Conservation (phyloP, 1,140 invertebrate species). For the Leguminivora glycinivorella region DNA sequence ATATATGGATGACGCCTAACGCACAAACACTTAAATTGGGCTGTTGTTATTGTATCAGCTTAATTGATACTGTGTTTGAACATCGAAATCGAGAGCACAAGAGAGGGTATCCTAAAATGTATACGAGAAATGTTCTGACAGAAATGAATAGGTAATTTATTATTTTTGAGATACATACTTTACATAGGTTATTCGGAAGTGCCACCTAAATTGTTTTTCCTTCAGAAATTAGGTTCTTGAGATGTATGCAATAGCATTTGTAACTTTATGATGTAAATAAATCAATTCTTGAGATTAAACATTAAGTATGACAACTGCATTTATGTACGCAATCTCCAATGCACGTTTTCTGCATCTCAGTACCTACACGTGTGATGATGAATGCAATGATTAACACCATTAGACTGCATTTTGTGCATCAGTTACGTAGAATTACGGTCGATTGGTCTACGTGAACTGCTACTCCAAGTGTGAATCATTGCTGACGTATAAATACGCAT, state of each 20-base stretch:
- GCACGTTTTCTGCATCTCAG: neutral
- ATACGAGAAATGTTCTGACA: neutral
- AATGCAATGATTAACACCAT: neutral
- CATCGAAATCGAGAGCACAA: neutral
- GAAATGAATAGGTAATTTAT: no score
- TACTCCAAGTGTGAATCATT: slow-evolving; percentile 11
- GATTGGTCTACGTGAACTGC: neutral
- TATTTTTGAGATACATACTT: no score
- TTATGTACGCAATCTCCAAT: neutral
- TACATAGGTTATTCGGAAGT: no score
- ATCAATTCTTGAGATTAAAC: no score
- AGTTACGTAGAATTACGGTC: slow-evolving; percentile 5
- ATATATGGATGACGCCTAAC: no score
- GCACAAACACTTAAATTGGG: slow-evolving; percentile 34
- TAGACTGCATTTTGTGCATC: slow-evolving; percentile 4
- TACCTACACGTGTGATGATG: neutral
- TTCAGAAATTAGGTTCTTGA: no score
- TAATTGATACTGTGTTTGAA: neutral
- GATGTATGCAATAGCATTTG: no score
- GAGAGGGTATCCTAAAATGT: neutral
- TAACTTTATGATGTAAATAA: no score
- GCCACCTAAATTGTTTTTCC: no score
- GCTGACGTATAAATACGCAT: neutral
- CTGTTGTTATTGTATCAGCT: slow-evolving; percentile 24
- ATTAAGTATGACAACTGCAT: neutral